phyloP scores from a whole-genome alignment of 2,113 vertebrate genomes.

The Coryphaenoides rupestris region DNA sequence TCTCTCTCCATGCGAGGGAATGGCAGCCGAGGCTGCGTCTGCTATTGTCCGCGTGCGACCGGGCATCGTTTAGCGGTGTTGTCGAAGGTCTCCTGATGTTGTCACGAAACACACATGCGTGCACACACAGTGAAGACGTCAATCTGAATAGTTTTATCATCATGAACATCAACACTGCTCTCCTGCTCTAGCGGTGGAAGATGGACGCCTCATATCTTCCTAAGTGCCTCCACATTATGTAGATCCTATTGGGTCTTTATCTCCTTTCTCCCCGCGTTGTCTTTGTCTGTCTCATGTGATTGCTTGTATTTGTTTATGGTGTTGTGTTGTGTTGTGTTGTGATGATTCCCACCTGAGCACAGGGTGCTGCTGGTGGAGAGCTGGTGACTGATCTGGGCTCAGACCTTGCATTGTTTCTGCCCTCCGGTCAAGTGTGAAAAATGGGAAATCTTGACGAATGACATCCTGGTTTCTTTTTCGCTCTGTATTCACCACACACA shows the following conservation, averaged over 20 bases:
- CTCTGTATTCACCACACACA: conserved; percentile 4
- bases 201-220: too few relatives aligned
- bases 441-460: conserved; percentile 5
- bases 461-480: not conserved
- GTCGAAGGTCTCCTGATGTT: too few relatives aligned
- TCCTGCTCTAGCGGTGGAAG: too few relatives aligned
- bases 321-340: not conserved
- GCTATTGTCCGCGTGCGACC: too few relatives aligned
- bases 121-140: too few relatives aligned
- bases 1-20: too few relatives aligned
- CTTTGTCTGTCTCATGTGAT: not conserved
- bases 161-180: too few relatives aligned
- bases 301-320: not conserved
- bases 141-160: too few relatives aligned
- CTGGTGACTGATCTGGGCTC: not conserved
- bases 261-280: not conserved
- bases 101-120: too few relatives aligned
- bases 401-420: conserved; percentile 13
- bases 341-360: not conserved
- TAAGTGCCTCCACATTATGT: too few relatives aligned
- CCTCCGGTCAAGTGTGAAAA: conserved; percentile 5
- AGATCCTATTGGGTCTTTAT: not conserved
- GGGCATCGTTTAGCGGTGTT: too few relatives aligned
- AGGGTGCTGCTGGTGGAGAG: not conserved
- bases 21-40: too few relatives aligned